phyloP scores from a whole-genome alignment of 92 coral and sea anemone genomes.

The Phenganax stokvisi region DNA sequence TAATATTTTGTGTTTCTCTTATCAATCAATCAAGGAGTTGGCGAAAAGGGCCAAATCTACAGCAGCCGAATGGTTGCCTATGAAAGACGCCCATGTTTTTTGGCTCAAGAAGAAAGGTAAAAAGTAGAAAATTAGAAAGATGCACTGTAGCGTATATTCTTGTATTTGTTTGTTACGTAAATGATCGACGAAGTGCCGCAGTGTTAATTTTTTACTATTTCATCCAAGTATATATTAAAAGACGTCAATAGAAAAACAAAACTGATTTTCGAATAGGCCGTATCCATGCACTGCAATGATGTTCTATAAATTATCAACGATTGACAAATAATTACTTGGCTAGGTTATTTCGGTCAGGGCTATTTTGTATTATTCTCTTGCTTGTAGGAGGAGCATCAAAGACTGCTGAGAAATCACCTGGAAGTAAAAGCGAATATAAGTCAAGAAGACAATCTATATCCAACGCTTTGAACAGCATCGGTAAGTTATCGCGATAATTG shows the following conservation, averaged over 20 bases:
- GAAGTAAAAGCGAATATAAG: slow-evolving; percentile 13
- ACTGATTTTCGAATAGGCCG: too few species aligned
- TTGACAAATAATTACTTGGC: too few species aligned
- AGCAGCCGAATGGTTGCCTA: slow-evolving; percentile 58
- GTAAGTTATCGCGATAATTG: background rate
- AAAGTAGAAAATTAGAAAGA: background rate
- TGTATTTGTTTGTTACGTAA: background rate
- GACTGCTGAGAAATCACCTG: background rate
- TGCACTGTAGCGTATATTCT: background rate
- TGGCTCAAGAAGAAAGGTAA: slow-evolving; percentile 70
- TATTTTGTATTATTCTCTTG: background rate
- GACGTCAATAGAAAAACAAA: too few species aligned
- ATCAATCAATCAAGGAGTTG: slow-evolving; percentile 54
- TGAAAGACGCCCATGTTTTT: slow-evolving; percentile 58
- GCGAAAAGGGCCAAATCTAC: slow-evolving; percentile 72
- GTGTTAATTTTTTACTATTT: background rate
- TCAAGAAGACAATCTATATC: slow-evolving; percentile 24
- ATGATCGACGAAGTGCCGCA: background rate
- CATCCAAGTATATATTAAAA: too few species aligned
- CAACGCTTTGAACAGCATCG: slow-evolving; percentile 21
- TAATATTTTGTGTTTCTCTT: background rate
- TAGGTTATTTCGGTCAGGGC: background rate
- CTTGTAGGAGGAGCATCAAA: background rate
- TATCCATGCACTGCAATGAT: too few species aligned
- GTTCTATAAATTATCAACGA: too few species aligned